These are phyloP conservation scores for Diorhabda elongata DNA, from an alignment of 1,140 invertebrate genomes.

Conservation along the genomic window DNA sequence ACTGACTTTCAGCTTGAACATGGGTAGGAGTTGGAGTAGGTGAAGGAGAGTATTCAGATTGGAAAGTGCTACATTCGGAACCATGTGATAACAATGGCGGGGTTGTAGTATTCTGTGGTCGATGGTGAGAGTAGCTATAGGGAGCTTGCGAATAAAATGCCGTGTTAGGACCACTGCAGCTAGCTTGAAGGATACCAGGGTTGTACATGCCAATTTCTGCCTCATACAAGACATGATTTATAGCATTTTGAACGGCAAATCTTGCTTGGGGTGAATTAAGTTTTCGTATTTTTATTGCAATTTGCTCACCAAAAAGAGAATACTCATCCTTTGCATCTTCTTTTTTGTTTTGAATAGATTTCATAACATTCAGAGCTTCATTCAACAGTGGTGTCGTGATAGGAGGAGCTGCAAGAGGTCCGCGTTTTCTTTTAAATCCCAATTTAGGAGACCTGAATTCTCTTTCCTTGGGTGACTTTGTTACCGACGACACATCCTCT, in stretches of 20 bases:
- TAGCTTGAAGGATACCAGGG: no score
- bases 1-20: no score
- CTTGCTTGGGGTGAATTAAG: conserved; percentile 1
- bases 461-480: background rate
- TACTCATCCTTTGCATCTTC: conserved; percentile 5
- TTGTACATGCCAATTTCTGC: conserved; percentile 3
- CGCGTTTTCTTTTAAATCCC: background rate
- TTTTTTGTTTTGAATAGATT: conserved; percentile 11
- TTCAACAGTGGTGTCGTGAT: background rate
- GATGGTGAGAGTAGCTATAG: no score
- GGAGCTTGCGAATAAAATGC: no score
- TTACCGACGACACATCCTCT: background rate
- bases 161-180: no score
- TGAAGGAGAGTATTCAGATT: no score
- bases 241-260: background rate
- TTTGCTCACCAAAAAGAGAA: conserved; percentile 5
- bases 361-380: conserved; percentile 9
- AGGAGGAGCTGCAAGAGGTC: background rate
- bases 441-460: background rate
- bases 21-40: no score
- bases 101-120: no score
- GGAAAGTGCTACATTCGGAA: no score
- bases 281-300: conserved; percentile 6
- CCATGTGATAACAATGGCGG: no score
- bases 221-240: background rate